Conservation (phyloP, 2,113 vertebrate species). For the Pitta sordida region DNA sequence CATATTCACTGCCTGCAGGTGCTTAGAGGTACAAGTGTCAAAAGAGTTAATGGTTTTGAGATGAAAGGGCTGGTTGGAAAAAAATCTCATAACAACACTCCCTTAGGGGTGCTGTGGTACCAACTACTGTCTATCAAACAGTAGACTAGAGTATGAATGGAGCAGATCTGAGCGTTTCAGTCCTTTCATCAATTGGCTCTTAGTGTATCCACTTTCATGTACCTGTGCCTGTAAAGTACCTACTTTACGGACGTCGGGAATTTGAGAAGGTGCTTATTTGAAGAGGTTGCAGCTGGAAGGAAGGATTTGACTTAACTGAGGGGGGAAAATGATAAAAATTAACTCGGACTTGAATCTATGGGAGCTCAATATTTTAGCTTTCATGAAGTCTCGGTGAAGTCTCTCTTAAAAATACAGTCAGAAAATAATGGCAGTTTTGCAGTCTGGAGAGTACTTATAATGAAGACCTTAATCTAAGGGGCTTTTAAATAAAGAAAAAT, state of each 20-base stretch:
- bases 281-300: background rate
- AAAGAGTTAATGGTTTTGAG: background rate
- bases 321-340: background rate
- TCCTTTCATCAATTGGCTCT: background rate
- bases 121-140: background rate
- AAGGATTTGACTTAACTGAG: background rate
- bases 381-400: background rate
- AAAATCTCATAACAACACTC: accelerated
- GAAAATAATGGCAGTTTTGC: background rate
- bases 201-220: background rate
- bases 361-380: background rate
- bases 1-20: accelerated
- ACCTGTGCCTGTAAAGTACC: background rate
- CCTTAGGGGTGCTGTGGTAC: accelerated
- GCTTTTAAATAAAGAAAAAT: too few relatives aligned
- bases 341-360: background rate
- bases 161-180: background rate
- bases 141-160: background rate
- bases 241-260: accelerated
- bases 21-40: background rate
- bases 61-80: background rate
- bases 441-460: background rate
- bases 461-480: background rate
- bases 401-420: background rate
- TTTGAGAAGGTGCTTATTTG: background rate